Base-by-base conservation (phyloP, 1,140 invertebrate genomes). In the Hestina assimilis region DNA sequence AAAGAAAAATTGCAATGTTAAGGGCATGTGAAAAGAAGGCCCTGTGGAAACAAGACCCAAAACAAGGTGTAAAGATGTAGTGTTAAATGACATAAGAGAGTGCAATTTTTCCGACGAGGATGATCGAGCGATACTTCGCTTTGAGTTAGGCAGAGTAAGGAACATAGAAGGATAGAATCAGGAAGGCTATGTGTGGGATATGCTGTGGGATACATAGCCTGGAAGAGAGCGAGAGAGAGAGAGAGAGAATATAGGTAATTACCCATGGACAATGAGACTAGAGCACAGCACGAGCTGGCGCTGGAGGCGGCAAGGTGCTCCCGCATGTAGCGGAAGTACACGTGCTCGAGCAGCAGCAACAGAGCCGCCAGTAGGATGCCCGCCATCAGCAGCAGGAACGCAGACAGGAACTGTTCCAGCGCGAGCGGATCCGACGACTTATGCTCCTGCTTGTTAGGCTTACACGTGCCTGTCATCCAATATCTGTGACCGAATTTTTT, bases 391-490 rank as follows among this genome's bases (percentile, higher is more conserved):
- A 99, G 91, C 7, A 99, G 91, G 83, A 99, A 99, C 11, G 98
- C 98, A 23, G 96, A 98, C 72, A 99, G 93, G 87, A 99, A 99
- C 89, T 99, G 98, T 79, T 99, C 96, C 31, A 99, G 91, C 1
- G 97, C 97, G 59, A 99, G 89, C 0, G 97, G 97, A 80, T 98
- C 96, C 51, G 94, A 95, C 31, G 94, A 95, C 79, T 96, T 96
- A 69, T 95, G 93, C 73, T 97, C 95, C 79, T 96, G 95, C 72
- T 96, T 96, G 11, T 95, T 95, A 0, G 95, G 95, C 69, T 97
- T 95, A 84, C 98, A 99, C 0, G 97, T 96, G 3, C 98, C 98
- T 0, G 98, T 98, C 93, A 99, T 95, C 97, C 98, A 99, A 79
- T 97, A 99, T 35, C 81, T 84, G 55, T 2, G 29, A 3, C 9